Evolutionary conservation across 1,140 invertebrate species (phyloP), one percentile per base, ranked within the genome.

Genomic region (Glossosoma conforme): DNA sequence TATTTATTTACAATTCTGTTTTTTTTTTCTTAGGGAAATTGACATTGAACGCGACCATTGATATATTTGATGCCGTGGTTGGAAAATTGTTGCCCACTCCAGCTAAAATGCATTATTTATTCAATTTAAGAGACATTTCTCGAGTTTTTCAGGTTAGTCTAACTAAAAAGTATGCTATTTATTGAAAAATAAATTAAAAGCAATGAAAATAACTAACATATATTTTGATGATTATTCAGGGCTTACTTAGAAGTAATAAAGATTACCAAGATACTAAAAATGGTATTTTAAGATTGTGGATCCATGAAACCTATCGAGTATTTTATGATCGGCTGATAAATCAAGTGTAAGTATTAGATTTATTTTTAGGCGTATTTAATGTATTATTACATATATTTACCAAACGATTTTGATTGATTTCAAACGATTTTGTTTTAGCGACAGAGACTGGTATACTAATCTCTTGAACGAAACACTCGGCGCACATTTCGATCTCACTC

Each of bases 71-170:
- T 61, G 75, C 75, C 45, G 81, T 91, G 0, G 70, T 80, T 2
- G 63, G 63, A 2, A 85, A 83, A 61, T 82, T 93, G 76, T 64
- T 92, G 33, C 90, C 91, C 1, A 92, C 89, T 2, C 90, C 90
- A 1, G 80, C 82, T 24, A 93, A 92, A 65, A 91, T 90, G 60
- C 90, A 94, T 66, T 94, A 93, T 59, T 67, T 91, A 11, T 93
- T 93, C 69, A 93, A 91, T 67, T 66, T 94, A 51, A 74, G 88
- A 55, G 90, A 93, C 63, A 91, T 93, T 56, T 91, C 89, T 1
- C 89, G 83, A 73, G 73, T 82, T 33, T 82, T 81, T 56, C 80
- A 82, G 65, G 71, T 71, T 60, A 35, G 18, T 58, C 8, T 14
- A 36, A 6, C 5, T 36, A 9, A 9, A 11, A 14, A 9, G 14